phyloP scores from a whole-genome alignment of 1,140 invertebrate species.

The Macrostomum lignano region DNA sequence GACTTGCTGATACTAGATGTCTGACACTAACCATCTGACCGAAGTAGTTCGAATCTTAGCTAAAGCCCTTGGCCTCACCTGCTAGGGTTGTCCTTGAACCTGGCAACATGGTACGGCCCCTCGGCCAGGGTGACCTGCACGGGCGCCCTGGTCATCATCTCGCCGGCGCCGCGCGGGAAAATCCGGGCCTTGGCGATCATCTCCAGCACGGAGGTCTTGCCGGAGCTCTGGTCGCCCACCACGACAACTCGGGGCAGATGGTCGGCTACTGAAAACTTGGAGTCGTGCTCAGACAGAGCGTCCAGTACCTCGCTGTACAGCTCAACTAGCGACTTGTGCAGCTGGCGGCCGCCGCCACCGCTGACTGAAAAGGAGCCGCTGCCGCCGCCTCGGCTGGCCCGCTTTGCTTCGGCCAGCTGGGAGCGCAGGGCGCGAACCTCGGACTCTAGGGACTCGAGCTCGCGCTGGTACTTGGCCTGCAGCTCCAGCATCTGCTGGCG shows the following conservation, averaged over 20 bases:
- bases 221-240: slow-evolving; percentile 95
- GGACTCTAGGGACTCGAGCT: no score
- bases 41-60: no score
- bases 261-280: slow-evolving; percentile 56
- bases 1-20: no score
- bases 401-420: no score
- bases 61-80: no score
- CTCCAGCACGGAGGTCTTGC: slow-evolving; percentile 90
- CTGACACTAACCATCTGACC: no score
- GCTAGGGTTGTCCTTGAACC: slow-evolving; percentile 41
- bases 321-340: slow-evolving; percentile 79
- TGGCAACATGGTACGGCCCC: slow-evolving; percentile 89
- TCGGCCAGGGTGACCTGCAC: slow-evolving; percentile 85
- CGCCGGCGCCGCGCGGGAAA: slow-evolving; percentile 54
- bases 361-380: no score
- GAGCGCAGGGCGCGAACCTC: no score
- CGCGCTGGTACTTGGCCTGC: no score
- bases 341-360: no score
- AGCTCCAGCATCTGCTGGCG: no score
- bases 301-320: slow-evolving; percentile 97
- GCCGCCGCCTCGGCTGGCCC: no score
- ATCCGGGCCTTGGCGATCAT: slow-evolving; percentile 92
- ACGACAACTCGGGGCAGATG: slow-evolving; percentile 87
- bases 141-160: slow-evolving; percentile 59
- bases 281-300: slow-evolving; percentile 57